Base-by-base conservation (phyloP, 92 coral and sea anemone species). In the Siderastrea radians region DNA sequence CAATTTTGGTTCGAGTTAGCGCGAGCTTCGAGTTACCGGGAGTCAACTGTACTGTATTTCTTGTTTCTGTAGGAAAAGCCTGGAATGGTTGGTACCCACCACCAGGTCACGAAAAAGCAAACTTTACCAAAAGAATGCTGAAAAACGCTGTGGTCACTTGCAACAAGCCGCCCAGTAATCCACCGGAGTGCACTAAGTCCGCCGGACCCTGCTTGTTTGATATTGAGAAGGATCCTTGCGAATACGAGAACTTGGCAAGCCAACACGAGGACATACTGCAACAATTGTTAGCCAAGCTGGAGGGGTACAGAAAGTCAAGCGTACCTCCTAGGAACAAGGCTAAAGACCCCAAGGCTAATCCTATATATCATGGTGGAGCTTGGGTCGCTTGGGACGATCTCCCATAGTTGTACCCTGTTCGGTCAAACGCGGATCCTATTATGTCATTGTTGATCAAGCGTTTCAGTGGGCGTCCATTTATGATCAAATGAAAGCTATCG, bases 51-150 rank as follows among this genome's bases (percentile, higher is more conserved):
- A 26, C 38, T 26, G 38, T 26, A 26, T 26, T 26, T 26, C 10
- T 1, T 19, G 16, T 66, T 71, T 16, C 68, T 46, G 4, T 80
- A 94, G 98, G 93, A 9, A 72, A 68, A 49, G 82, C 80, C 0
- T 90, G 94, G 98, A 92, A 90, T 72, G 95, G 95, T 7, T 95
- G 98, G 94, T 95, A 95, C 66, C 87, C 94, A 2, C 98, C 95
- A 3, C 95, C 98, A 11, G 95, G 91, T 49, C 73, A 79, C 26
- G 95, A 92, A 49, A 77, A 82, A 10, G 15, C 79, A 12, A 78
- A 63, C 14, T 51, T 72, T n/a, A 65, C 59, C 19, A 84, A 91
- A 67, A 66, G 59, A 61, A 81, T 94, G 16, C 78, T 95, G 78
- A 92, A 85, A 84, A 90, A 92, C 63, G 98, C 98, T 1, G 96